Percentiles rank a stretch among this genome's conserved stretches.
phyloP scores from a whole-genome alignment of 1,140 invertebrate species.

The Diplogasteroides magnus region DNA sequence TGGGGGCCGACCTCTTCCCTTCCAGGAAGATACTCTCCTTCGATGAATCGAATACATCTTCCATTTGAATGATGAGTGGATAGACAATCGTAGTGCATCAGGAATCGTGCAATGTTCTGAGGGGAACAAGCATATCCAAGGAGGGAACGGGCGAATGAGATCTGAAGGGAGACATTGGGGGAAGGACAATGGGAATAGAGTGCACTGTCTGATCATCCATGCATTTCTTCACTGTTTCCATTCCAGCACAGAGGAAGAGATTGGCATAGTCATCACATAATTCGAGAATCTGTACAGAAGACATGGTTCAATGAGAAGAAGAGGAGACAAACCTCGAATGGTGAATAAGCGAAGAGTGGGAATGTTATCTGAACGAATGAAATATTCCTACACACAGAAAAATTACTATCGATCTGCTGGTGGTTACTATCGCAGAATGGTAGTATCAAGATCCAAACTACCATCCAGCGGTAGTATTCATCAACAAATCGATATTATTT shows the following conservation, averaged over 20 bases:
- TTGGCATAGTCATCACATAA: slow-evolving; percentile 17
- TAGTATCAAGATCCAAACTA: too few species aligned
- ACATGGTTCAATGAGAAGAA: too few species aligned
- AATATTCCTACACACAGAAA: too few species aligned
- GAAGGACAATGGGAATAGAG: background rate
- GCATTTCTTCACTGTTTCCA: slow-evolving; percentile 1
- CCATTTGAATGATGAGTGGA: background rate
- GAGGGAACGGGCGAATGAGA: slow-evolving; percentile 3
- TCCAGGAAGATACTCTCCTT: background rate
- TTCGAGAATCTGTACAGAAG: slow-evolving; percentile 16
- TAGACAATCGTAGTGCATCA: background rate
- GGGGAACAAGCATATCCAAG: slow-evolving; percentile 16
- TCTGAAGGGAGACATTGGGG: background rate
- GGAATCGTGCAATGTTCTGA: slow-evolving; percentile 13
- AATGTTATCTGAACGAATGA: background rate
- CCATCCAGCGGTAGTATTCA: too few species aligned
- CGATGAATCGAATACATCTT: background rate
- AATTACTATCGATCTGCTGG: too few species aligned
- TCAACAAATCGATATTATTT: too few species aligned
- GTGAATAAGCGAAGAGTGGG: background rate
- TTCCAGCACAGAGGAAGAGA: slow-evolving; percentile 11
- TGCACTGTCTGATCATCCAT: slow-evolving; percentile 7
- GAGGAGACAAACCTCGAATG: too few species aligned
- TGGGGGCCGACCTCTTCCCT: background rate
- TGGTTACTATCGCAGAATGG: too few species aligned